Base-by-base conservation (phyloP, 2,113 vertebrate genomes). In the Tyrannus savana region DNA sequence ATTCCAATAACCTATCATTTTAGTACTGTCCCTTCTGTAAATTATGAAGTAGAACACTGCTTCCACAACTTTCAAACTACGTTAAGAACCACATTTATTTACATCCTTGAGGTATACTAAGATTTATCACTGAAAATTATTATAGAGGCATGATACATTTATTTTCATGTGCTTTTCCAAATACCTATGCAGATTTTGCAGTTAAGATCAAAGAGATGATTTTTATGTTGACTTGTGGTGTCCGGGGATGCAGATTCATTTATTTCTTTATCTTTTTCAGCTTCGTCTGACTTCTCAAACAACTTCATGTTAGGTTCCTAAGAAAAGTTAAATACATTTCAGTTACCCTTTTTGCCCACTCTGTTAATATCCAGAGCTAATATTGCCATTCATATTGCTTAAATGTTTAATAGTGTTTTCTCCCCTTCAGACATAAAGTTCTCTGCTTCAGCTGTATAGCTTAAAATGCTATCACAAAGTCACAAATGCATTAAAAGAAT, bases 131-230 rank as follows among this genome's bases (percentile, higher is more conserved):
- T 41, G 19, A 59, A 90, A 71, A 87, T 72, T 56, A 83, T 35
- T 44, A 63, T 3, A 47, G 14, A 69, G 50, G 7, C 12, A 50
- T 1, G 1, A 71, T 19, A 5, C 33, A 75, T 58, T 64, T 90
- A 46, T 83, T 91, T 64, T 80, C 33, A 42, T 2, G 6, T 28
- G n/a, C 15, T 89, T 73, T 84, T 63, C 16, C 71, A 42, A 91
- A 90, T 98, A 99, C 99, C 99, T 98, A 99, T 99, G 96, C 99
- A 99, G 91, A 99, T 99, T 98, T 99, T 99, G 97, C 99, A 99
- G 95, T 99, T 98, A 42, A 99, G 98, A 97, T 99, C 99, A 30
- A 99, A 99, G 35, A 99, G 98, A 95, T 99, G 99, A 83, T 99
- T 98, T 96, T 99, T 99, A 96, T 99, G 99, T 94, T 99, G 98